Base-by-base conservation (phyloP, 2,888 invertebrate species). In the Quadriops clusia region DNA sequence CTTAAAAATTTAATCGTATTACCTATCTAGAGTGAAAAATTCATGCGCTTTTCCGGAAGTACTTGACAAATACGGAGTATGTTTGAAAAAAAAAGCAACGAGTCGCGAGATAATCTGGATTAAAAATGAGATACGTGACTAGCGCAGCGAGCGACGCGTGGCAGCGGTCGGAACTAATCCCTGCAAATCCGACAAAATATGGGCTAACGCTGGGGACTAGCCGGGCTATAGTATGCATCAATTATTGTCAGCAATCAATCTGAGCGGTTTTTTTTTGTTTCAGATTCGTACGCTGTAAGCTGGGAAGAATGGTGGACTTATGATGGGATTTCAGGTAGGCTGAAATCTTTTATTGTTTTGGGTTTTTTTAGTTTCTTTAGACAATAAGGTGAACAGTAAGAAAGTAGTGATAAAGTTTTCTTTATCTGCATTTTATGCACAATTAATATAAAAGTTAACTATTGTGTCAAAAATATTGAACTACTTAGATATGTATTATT, bases 231-330 rank as follows among this genome's bases (percentile, higher is more conserved):
- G 41, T 47, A 47, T 51, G 46, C 50, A 51, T 55, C 53, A 54
- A 52, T 55, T 52, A 53, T 52, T 47, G 51, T 49, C 49, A 43
- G 42, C 46, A 45, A 51, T 53, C 53, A 46, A 50, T 51, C 46
- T 44, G 38, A 42, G 42, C 26, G 38, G 23, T 34, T 34, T 28
- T 57, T 58, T 64, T 59, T 64, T 66, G 62, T 75, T 77, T 53
- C 72, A 82, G 81, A 72, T 54, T 72, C 76, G 47, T 66, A 67
- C 49, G 77, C 77, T 51, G 79, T 82, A 54, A 86, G 84, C 65
- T 89, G 89, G 89, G 89, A 89, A 64, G 86, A 87, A 68, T 89
- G 89, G 89, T 89, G 89, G 89, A 89, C 87, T 49, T 89, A 89
- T 68, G 89, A 89, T 66, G 89, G 89, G 43, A 89, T 89, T 63